These are phyloP conservation scores for Anguilla pacifica DNA, from an alignment of 2,797 vertebrate species.

Conservation along the genomic window DNA sequence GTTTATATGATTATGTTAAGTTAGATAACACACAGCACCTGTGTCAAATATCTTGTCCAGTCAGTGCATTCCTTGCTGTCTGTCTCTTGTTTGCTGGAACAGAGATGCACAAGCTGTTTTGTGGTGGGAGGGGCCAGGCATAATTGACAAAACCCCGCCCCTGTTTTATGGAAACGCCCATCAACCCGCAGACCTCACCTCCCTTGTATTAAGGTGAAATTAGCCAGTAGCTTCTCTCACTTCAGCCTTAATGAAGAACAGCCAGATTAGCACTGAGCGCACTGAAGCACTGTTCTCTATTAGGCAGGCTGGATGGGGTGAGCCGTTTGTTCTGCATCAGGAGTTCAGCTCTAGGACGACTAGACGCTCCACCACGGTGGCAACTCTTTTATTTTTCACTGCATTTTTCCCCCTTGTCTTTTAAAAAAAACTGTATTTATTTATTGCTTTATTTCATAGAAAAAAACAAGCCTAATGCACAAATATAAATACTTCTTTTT, in stretches of 20 bases:
- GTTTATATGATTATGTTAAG: neutral
- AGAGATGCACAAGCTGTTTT: neutral
- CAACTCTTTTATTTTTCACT: neutral
- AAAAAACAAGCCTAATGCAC: slow-evolving; percentile 3
- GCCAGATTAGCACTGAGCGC: neutral
- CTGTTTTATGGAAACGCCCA: neutral
- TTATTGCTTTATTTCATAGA: slow-evolving; percentile 26
- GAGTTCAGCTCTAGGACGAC: neutral
- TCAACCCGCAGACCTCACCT: neutral
- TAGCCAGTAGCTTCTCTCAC: neutral
- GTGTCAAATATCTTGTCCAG: neutral
- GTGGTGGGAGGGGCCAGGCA: neutral
- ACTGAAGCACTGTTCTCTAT: neutral
- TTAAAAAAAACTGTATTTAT: slow-evolving; percentile 16
- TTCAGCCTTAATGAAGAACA: slow-evolving; percentile 1
- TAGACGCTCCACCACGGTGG: neutral
- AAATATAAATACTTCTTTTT: slow-evolving; percentile 17
- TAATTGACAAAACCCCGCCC: neutral
- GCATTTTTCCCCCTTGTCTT: neutral
- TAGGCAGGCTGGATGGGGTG: neutral
- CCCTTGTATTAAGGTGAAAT: neutral
- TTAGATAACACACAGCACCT: neutral
- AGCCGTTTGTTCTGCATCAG: neutral
- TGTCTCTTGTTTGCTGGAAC: neutral
- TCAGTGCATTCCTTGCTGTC: neutral